These are phyloP conservation scores for Bettongia penicillata DNA, from an alignment of 2,113 vertebrate species.

Conservation along the genomic window DNA sequence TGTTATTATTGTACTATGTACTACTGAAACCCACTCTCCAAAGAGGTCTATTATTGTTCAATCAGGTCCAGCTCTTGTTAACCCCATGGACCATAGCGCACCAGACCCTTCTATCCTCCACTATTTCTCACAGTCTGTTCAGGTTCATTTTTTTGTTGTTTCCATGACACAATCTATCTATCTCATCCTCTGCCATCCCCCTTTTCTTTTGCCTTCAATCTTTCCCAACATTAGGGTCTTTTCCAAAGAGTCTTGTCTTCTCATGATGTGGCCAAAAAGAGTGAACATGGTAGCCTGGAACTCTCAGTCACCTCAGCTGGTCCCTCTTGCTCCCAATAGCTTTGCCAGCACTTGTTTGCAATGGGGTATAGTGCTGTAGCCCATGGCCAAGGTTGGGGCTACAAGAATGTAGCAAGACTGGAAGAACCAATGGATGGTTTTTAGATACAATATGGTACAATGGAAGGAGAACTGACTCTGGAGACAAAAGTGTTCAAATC, in stretches of 20 bases:
- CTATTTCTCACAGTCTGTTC: background rate
- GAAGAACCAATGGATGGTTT: background rate
- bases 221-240: background rate
- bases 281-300: background rate
- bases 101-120: background rate
- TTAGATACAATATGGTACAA: background rate
- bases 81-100: too few species aligned
- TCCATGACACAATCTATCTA: background rate
- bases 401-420: background rate
- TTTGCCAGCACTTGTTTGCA: background rate
- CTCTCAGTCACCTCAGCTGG: background rate
- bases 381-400: background rate
- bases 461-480: background rate
- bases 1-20: background rate
- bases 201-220: background rate
- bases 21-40: background rate
- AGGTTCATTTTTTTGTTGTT: background rate
- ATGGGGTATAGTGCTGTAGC: background rate
- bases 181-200: background rate
- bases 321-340: background rate
- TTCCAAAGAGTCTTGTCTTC: background rate
- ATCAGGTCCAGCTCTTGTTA: background rate
- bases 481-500: background rate
- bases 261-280: background rate
- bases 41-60: background rate